A percentile compares a stretch with the other conserved stretches of the same genome.
These are phyloP conservation scores for Archilochus colubris DNA, from an alignment of 2,113 vertebrate species.

Conservation along the genomic window DNA sequence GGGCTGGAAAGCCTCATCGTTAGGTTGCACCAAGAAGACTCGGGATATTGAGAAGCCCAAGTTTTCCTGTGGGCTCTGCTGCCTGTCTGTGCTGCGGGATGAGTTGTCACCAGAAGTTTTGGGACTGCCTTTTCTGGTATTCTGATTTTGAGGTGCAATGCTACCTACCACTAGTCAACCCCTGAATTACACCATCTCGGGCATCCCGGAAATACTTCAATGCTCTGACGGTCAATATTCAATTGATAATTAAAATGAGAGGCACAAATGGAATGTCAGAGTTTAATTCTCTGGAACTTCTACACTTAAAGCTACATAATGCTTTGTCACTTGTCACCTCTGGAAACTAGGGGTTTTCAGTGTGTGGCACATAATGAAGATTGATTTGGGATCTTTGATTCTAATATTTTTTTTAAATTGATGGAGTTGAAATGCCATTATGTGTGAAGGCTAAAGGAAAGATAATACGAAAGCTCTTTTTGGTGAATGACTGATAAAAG, in stretches of 20 bases:
- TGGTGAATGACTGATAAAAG: background rate
- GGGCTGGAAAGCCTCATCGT: fast-evolving
- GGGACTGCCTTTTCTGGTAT: fast-evolving
- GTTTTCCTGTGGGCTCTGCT: background rate
- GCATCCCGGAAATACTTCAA: background rate
- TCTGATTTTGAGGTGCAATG: fast-evolving
- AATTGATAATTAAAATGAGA: background rate
- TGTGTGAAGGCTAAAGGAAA: background rate
- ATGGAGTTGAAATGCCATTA: background rate
- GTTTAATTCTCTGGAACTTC: background rate
- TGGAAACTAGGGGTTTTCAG: background rate
- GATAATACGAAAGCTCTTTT: background rate
- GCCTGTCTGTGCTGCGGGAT: fast-evolving
- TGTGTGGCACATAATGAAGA: background rate
- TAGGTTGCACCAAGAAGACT: fast-evolving
- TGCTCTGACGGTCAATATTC: background rate
- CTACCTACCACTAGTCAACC: fast-evolving
- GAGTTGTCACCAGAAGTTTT: no score
- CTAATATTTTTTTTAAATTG: background rate
- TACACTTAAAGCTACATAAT: background rate
- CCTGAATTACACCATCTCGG: background rate
- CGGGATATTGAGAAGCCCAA: fast-evolving
- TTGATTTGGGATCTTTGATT: background rate
- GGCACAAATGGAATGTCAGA: background rate
- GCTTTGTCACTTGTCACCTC: background rate